These are phyloP conservation scores for Ophioninae sp. DNA, from an alignment of 2,888 invertebrate genomes.

Conservation along the genomic window DNA sequence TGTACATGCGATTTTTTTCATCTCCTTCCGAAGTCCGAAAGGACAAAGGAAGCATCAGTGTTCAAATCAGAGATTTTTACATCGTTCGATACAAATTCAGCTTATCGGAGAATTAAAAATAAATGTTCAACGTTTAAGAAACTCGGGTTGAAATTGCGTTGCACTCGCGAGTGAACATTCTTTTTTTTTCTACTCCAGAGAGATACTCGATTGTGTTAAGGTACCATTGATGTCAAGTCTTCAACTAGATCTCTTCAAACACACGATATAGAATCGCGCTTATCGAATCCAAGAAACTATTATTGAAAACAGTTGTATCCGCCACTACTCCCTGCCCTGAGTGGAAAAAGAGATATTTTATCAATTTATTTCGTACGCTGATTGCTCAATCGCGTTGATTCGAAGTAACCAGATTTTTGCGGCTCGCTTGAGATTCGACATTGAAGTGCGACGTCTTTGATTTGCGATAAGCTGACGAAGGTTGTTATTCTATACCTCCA, in stretches of 20 bases:
- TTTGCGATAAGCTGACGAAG: conserved; percentile 7
- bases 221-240: conserved; percentile 1
- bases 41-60: conserved; percentile 21
- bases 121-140: conserved; percentile 49
- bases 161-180: background rate
- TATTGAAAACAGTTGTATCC: background rate
- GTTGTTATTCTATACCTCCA: background rate
- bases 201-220: conserved; percentile 29
- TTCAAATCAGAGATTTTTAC: background rate
- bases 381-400: conserved; percentile 12
- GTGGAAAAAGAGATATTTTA: background rate
- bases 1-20: background rate
- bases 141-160: background rate
- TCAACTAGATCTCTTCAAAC: conserved; percentile 12
- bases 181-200: conserved; percentile 1
- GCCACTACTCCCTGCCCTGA: background rate
- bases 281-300: conserved; percentile 29
- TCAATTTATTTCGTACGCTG: background rate
- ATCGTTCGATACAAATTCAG: background rate
- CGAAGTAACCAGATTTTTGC: background rate
- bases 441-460: background rate
- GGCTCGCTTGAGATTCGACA: background rate
- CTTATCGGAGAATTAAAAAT: conserved; percentile 39
- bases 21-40: conserved; percentile 9
- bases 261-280: conserved; percentile 14